Percentiles rank a stretch among this genome's conserved stretches.
These are phyloP conservation scores for Hanleya hanleyi DNA, from an alignment of 2,888 invertebrate species.

Conservation along the genomic window DNA sequence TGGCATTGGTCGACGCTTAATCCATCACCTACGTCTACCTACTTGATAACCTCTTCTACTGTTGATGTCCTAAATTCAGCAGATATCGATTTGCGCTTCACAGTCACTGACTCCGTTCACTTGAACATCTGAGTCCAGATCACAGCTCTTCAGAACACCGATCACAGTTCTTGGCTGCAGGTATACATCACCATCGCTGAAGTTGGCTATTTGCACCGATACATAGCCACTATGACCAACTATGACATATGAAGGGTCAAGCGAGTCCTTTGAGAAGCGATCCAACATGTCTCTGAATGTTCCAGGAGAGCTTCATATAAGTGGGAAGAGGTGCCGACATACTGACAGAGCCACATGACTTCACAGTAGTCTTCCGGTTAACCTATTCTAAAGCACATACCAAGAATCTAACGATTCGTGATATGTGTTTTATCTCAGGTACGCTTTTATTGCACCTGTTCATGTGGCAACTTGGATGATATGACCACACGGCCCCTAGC, in stretches of 20 bases:
- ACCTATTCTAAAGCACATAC: no score
- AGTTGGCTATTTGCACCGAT: constrained; percentile 6
- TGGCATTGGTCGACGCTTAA: not conserved
- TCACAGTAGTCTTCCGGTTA: no score
- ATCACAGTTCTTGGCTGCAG: not conserved
- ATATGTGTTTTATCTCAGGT: no score
- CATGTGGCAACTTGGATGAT: no score
- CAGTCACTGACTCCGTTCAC: not conserved
- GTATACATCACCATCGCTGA: constrained; percentile 7
- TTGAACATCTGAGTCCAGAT: not conserved
- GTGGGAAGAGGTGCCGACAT: no score
- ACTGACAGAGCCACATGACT: no score
- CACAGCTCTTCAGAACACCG: not conserved
- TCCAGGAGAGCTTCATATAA: not conserved
- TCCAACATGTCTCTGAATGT: not conserved
- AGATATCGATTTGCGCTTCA: not conserved
- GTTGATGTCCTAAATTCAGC: not conserved
- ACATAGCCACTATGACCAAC: not conserved
- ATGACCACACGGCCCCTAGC: no score
- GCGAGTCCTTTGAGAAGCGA: not conserved
- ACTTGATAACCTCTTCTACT: not conserved
- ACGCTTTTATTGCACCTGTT: no score
- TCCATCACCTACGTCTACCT: not conserved
- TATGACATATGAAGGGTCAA: not conserved
- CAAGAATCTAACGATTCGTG: no score